Conservation (phyloP, 2,888 invertebrate species). For the Criorhina ranunculi region DNA sequence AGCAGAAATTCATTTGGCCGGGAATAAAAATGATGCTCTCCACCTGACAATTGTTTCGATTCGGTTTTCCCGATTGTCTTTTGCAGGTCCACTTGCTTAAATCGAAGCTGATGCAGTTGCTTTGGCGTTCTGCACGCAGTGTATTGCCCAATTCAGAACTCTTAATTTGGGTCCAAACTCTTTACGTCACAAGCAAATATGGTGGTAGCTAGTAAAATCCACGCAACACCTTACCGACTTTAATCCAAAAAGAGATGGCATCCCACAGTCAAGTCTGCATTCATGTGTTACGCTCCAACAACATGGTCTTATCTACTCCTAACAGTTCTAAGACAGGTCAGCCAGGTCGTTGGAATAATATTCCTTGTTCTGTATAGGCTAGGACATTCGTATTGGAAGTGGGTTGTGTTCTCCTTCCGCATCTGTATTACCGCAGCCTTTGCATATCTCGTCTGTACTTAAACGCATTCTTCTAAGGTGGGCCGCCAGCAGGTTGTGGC, state of each 20-base stretch:
- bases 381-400: too few species aligned
- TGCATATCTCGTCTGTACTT: too few species aligned
- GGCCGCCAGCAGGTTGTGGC: too few species aligned
- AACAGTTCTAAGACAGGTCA: too few species aligned
- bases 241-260: slow-evolving; percentile 10
- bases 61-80: slow-evolving; percentile 38
- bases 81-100: slow-evolving; percentile 42
- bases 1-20: slow-evolving; percentile 9
- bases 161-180: slow-evolving; percentile 16
- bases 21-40: neutral
- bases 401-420: too few species aligned
- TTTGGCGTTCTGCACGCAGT: slow-evolving; percentile 19
- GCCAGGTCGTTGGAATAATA: too few species aligned
- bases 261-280: slow-evolving; percentile 9
- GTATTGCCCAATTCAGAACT: slow-evolving; percentile 51
- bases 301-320: slow-evolving; percentile 15
- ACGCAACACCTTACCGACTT: slow-evolving; percentile 12
- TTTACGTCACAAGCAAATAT: slow-evolving; percentile 51
- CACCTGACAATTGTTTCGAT: slow-evolving; percentile 7
- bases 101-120: slow-evolving; percentile 57
- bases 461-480: too few species aligned
- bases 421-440: too few species aligned
- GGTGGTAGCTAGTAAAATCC: slow-evolving; percentile 7
- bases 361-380: too few species aligned
- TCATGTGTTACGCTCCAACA: slow-evolving; percentile 15